phyloP scores from a whole-genome alignment of 1,140 invertebrate genomes.

The Periplaneta americana region DNA sequence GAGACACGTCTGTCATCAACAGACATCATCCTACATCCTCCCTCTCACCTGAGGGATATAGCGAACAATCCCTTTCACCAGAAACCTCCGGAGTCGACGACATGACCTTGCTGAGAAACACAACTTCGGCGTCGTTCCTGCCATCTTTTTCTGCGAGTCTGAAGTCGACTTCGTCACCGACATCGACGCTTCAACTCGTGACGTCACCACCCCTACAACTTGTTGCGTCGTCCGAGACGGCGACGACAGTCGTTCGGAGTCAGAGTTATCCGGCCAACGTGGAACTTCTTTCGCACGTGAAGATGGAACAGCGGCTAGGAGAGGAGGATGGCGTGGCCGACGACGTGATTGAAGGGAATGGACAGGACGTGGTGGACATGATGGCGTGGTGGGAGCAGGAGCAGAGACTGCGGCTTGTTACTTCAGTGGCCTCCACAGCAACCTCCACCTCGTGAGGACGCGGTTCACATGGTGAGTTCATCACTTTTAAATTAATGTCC shows the following conservation, averaged over 20 bases:
- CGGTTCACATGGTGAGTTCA: neutral
- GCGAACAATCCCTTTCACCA: neutral
- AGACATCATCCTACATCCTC: neutral
- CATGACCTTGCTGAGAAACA: neutral
- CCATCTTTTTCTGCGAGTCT: neutral
- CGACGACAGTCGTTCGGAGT: neutral
- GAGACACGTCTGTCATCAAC: no score
- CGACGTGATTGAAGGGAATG: no score
- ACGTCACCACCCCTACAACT: neutral
- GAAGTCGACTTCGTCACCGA: neutral
- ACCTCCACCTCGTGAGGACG: neutral
- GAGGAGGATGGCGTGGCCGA: neutral
- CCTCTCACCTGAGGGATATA: neutral
- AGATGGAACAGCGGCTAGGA: neutral
- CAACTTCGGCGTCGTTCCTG: neutral
- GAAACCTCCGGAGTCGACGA: neutral
- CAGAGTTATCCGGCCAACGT: neutral
- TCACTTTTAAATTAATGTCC: no score
- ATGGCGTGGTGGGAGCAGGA: constrained; percentile 5
- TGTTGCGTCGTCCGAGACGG: neutral
- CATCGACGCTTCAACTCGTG: neutral
- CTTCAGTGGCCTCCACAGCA: neutral
- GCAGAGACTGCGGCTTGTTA: neutral
- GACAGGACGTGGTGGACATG: neutral
- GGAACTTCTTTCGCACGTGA: neutral